Percentiles rank a stretch among this genome's conserved stretches.
Evolutionary conservation across 1,140 invertebrate species (phyloP).

Genomic region (Platorchestia sp.): DNA sequence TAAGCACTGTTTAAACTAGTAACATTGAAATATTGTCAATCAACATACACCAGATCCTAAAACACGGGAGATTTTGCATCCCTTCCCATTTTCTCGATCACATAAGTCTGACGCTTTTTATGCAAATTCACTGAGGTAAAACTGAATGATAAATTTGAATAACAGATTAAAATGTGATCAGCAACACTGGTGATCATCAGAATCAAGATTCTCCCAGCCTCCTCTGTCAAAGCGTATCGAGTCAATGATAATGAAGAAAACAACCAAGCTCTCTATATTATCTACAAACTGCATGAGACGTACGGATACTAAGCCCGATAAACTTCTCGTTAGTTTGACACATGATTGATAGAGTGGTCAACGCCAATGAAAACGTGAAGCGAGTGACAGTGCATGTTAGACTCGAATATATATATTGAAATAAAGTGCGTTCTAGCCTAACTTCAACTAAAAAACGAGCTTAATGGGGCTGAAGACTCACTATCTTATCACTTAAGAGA

Average conservation of each 20-base stretch:
- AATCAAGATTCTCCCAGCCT: background rate
- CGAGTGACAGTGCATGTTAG: background rate
- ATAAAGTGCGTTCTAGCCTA: background rate
- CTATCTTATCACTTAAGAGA: background rate
- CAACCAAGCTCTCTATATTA: background rate
- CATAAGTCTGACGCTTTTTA: no score
- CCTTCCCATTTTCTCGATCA: no score
- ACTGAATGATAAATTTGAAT: background rate
- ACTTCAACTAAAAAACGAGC: background rate
- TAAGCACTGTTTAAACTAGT: no score
- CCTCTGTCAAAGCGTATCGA: background rate
- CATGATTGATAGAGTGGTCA: background rate
- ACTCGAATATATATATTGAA: background rate
- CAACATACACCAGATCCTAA: no score
- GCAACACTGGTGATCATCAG: background rate
- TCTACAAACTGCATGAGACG: background rate
- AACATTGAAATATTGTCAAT: no score
- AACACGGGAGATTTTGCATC: no score
- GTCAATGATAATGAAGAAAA: background rate
- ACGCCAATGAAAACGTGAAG: background rate
- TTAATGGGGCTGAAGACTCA: background rate
- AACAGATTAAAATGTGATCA: background rate
- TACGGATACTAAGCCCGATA: background rate
- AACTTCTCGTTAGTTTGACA: background rate
- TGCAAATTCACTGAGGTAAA: background rate